Evolutionary conservation across 2,888 invertebrate species (phyloP).

Genomic region (Nephrocerus scutellatus): DNA sequence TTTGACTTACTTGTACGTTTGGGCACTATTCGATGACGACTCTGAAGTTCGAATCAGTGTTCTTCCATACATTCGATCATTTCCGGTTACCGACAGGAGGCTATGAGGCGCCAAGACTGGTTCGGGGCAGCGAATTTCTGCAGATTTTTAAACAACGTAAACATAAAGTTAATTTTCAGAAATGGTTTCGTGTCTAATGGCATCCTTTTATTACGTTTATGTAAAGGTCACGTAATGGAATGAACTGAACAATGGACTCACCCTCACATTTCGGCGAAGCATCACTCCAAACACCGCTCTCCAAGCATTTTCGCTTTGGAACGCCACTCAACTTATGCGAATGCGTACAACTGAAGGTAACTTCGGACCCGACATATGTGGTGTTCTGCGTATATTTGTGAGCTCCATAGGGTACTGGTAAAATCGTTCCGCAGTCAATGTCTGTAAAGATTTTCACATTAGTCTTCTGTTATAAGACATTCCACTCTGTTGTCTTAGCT

Average conservation of each 20-base stretch:
- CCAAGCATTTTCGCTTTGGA: conserved; percentile 62
- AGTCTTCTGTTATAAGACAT: too few species aligned
- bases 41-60: conserved; percentile 72
- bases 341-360: conserved; percentile 70
- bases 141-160: conserved; percentile 19
- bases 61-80: conserved; percentile 81
- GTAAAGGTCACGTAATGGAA: too few species aligned
- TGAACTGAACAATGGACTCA: conserved; percentile 14
- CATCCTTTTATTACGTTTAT: too few species aligned
- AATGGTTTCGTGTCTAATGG: too few species aligned
- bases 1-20: conserved; percentile 60
- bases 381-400: conserved; percentile 69
- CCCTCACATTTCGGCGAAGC: conserved; percentile 76
- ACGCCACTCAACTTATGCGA: conserved; percentile 75
- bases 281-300: conserved; percentile 77
- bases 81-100: conserved; percentile 81
- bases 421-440: conserved; percentile 81
- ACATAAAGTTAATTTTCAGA: not conserved
- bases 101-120: conserved; percentile 77
- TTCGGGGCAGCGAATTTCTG: conserved; percentile 82
- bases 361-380: conserved; percentile 73
- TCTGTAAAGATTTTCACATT: too few species aligned
- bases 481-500: conserved; percentile 41
- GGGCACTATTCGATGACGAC: conserved; percentile 57
- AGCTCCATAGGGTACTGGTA: conserved; percentile 69